These are phyloP conservation scores for Apeira syringaria DNA, from an alignment of 2,888 invertebrate species.

Conservation along the genomic window DNA sequence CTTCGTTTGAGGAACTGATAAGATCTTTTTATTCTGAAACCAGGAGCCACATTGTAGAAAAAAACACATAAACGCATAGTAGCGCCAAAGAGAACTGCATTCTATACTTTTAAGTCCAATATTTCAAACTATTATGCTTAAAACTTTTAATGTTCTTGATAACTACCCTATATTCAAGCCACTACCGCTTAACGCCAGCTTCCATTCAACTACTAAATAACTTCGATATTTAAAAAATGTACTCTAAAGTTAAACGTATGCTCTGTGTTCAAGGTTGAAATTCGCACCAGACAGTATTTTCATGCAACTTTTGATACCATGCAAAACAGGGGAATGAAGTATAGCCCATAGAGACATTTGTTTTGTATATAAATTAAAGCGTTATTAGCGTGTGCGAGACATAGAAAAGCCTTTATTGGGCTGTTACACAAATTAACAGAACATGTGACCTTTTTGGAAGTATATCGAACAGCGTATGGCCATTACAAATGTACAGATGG, in stretches of 20 bases:
- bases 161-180: slow-evolving; percentile 18
- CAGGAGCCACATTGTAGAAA: no score
- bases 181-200: slow-evolving; percentile 35
- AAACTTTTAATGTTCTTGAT: slow-evolving; percentile 20
- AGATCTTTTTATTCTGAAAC: no score
- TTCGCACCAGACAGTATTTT: slow-evolving; percentile 18
- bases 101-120: slow-evolving; percentile 4
- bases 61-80: neutral
- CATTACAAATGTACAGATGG: slow-evolving; percentile 5
- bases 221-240: slow-evolving; percentile 11
- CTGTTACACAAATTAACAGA: slow-evolving; percentile 40
- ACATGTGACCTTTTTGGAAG: slow-evolving; percentile 30
- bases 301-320: slow-evolving; percentile 41
- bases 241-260: no score
- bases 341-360: slow-evolving; percentile 41
- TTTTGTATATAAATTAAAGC: slow-evolving; percentile 39
- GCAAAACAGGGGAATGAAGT: slow-evolving; percentile 36
- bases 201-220: slow-evolving; percentile 36
- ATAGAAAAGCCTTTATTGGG: slow-evolving; percentile 37
- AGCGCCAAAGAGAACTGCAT: neutral
- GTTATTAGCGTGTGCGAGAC: slow-evolving; percentile 32
- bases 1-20: no score
- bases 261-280: neutral
- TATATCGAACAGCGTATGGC: slow-evolving; percentile 12
- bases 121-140: slow-evolving; percentile 16